Base-by-base conservation (phyloP, 2,888 invertebrate species). In the Lasius fuliginosus region DNA sequence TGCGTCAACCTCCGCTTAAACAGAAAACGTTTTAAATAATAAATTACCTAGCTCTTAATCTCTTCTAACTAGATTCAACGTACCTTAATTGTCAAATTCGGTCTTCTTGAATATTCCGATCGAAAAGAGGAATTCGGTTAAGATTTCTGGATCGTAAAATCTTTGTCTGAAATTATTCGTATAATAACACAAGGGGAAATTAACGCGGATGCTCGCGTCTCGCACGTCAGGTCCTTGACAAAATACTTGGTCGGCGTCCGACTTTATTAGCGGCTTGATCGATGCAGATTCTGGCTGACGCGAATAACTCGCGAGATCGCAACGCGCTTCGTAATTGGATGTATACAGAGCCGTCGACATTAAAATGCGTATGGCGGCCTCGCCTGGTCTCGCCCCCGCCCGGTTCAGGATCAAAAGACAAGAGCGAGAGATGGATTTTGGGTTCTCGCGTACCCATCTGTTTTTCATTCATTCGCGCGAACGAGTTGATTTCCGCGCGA, bases 401-500 rank as follows among this genome's bases (percentile, higher is more conserved):
- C 23, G 23, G 62, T 75, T 33, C 77, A 30, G 76, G 79, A 90
- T 90, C 90, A 90, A 90, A 90, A 86, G 87, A 83, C 65, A 67
- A 64, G 58, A 58, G 58, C 75, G 83, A 83, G 90, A 84, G 86
- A 88, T 79, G 87, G 77, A 69, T 68, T 77, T 68, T 64, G 83
- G 60, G 83, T 84, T 84, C 84, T 85, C 65, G 71, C 67, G 53
- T 36, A 82, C 53, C 53, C 90, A 90, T 89, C 90, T 90, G 90
- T 89, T 90, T 90, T 89, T 90, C 90, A 90, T 90, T 86, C 89
- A 82, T 69, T 69, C 74, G 74, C 79, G 42, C 83, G 85, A n/a
- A 36, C 84, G 85, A 60, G 82, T 82, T 85, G 82, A 82, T 74
- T 87, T 84, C 77, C 88, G 81, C 87, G 84, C 67, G 75, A 33